Evolutionary conservation across 1,140 invertebrate species (phyloP).

Genomic region (Tetramorium simillimum): DNA sequence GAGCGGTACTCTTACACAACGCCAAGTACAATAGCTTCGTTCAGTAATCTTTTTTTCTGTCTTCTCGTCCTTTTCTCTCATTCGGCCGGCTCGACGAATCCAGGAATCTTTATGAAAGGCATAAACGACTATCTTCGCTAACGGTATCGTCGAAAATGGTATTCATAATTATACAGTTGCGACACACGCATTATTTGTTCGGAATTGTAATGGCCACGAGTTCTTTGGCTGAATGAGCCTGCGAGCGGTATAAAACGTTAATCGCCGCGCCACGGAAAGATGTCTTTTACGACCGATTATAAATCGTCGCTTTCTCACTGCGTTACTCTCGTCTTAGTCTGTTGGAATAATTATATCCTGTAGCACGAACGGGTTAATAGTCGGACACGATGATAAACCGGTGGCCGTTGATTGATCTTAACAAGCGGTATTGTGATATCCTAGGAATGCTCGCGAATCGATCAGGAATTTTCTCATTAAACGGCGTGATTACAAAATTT

Average conservation of each 20-base stretch:
- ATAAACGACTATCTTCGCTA: slow-evolving; percentile 74
- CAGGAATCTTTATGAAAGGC: slow-evolving; percentile 76
- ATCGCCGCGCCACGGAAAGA: slow-evolving; percentile 65
- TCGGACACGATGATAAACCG: slow-evolving; percentile 45
- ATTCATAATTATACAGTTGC: slow-evolving; percentile 80
- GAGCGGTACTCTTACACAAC: slow-evolving; percentile 60
- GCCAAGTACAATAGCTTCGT: slow-evolving; percentile 65
- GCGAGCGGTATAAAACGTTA: slow-evolving; percentile 72
- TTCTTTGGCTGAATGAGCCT: slow-evolving; percentile 64
- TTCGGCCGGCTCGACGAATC: slow-evolving; percentile 64
- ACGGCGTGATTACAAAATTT: slow-evolving; percentile 30
- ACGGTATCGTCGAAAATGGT: slow-evolving; percentile 77
- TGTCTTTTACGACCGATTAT: slow-evolving; percentile 75
- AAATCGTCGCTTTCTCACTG: slow-evolving; percentile 73
- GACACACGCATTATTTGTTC: slow-evolving; percentile 79
- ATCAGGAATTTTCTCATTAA: slow-evolving; percentile 18
- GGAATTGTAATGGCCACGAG: slow-evolving; percentile 73
- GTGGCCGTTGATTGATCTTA: slow-evolving; percentile 57
- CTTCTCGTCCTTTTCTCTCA: background rate
- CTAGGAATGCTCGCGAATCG: slow-evolving; percentile 27
- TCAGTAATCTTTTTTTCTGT: slow-evolving; percentile 18
- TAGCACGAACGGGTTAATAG: slow-evolving; percentile 49
- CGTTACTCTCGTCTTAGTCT: slow-evolving; percentile 35
- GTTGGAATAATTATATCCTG: slow-evolving; percentile 60
- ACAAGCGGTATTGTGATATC: slow-evolving; percentile 41